A percentile compares a stretch with the other conserved stretches of the same genome.
Evolutionary conservation across 2,888 invertebrate genomes (phyloP).

Genomic region (Dermolepida albohirtum): DNA sequence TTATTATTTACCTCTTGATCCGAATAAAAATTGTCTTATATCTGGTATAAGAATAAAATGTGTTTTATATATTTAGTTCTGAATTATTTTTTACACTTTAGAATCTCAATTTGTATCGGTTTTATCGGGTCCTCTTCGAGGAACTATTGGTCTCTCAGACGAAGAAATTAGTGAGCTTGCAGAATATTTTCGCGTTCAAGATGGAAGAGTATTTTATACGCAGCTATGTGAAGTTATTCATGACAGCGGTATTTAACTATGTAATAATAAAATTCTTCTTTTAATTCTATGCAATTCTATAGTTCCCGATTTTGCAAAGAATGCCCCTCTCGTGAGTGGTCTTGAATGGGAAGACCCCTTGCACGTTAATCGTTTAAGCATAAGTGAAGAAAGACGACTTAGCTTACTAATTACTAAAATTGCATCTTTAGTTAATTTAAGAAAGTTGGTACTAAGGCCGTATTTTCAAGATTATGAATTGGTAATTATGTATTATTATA

Average conservation of each 20-base stretch:
- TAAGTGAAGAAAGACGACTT: constrained; percentile 75
- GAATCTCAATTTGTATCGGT: constrained; percentile 81
- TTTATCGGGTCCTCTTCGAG: constrained; percentile 75
- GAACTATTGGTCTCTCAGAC: constrained; percentile 76
- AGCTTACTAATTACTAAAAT: constrained; percentile 80
- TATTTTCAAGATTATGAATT: constrained; percentile 82
- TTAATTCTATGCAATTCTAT: neutral
- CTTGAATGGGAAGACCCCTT: constrained; percentile 78
- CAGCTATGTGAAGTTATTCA: constrained; percentile 82
- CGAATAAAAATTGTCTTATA: constrained; percentile 74
- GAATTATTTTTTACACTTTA: constrained; percentile 56
- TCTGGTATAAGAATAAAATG: constrained; percentile 67
- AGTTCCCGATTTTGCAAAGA: constrained; percentile 67
- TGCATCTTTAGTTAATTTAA: constrained; percentile 69
- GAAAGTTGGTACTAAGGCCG: constrained; percentile 75
- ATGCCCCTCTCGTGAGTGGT: constrained; percentile 67
- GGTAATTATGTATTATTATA: constrained; percentile 59
- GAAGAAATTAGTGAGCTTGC: constrained; percentile 79
- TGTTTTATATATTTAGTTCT: constrained; percentile 10
- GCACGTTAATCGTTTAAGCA: constrained; percentile 74
- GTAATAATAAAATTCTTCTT: constrained; percentile 2
- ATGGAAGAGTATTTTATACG: constrained; percentile 81
- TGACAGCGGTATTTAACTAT: constrained; percentile 69
- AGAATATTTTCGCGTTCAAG: constrained; percentile 83
- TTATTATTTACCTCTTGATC: constrained; percentile 77